Evolutionary conservation across 1,140 invertebrate species (phyloP).

Genomic region (Araneus ventricosus): DNA sequence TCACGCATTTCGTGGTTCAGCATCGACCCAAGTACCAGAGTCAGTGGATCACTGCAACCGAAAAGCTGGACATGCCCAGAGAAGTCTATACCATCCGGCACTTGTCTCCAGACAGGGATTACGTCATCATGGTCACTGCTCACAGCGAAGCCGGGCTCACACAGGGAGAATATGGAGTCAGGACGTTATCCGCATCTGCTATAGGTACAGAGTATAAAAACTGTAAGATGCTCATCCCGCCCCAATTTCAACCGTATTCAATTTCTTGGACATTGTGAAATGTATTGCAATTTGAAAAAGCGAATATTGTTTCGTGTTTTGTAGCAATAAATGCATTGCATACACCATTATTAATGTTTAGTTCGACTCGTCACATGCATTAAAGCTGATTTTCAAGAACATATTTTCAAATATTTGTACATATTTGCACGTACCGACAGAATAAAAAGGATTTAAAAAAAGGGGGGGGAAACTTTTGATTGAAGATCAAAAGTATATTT

Average conservation of each 20-base stretch:
- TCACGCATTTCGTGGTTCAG: conserved; percentile 82
- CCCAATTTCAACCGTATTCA: neutral
- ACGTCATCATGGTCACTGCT: conserved; percentile 71
- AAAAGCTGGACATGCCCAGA: conserved; percentile 69
- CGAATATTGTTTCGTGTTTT: no score
- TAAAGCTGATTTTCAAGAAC: no score
- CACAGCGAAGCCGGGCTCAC: conserved; percentile 74
- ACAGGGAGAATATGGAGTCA: conserved; percentile 68
- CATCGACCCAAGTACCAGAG: conserved; percentile 85
- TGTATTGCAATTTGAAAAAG: no score
- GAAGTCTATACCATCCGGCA: conserved; percentile 50
- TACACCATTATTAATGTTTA: no score
- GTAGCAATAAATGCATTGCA: no score
- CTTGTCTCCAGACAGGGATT: conserved; percentile 68
- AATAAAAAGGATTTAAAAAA: no score
- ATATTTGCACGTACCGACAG: no score
- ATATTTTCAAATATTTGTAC: no score
- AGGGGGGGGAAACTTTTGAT: no score
- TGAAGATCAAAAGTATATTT: no score
- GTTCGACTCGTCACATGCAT: no score
- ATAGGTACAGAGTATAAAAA: conserved; percentile 54
- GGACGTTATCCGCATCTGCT: conserved; percentile 58
- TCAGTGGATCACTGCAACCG: conserved; percentile 92
- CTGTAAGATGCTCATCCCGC: neutral
- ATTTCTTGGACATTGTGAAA: neutral